Percentiles rank a stretch among this genome's conserved stretches.
Conservation (phyloP, 2,888 invertebrate species). For the Elgonia sp. region DNA sequence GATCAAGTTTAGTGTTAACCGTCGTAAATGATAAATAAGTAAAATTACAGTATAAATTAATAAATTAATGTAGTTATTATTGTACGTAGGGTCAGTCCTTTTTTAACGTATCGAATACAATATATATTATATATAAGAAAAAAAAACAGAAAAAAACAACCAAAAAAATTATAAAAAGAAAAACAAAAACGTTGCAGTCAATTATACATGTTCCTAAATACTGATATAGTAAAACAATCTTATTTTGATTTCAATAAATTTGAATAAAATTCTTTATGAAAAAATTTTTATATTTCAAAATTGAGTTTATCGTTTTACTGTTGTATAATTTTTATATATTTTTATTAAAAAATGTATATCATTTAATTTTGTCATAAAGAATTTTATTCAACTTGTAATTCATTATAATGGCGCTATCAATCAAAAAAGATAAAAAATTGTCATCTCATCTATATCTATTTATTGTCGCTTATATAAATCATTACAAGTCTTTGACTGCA, state of each 20-base stretch:
- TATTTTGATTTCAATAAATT: no score
- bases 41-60: neutral
- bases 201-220: slow-evolving; percentile 8
- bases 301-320: no score
- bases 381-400: neutral
- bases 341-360: no score
- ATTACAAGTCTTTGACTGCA: slow-evolving; percentile 31
- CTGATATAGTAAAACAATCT: neutral
- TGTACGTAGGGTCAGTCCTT: neutral
- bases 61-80: neutral
- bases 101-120: neutral
- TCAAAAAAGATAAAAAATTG: slow-evolving; percentile 9
- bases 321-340: no score
- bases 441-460: slow-evolving; percentile 58
- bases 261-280: no score
- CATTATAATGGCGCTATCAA: slow-evolving; percentile 4
- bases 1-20: neutral
- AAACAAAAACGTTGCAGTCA: neutral
- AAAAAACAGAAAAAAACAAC: no score
- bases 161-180: no score
- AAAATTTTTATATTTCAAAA: no score
- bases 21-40: neutral
- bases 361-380: no score
- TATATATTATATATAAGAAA: no score
- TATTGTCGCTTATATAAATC: slow-evolving; percentile 49